These are phyloP conservation scores for Heptranchias perlo DNA, from an alignment of 2,113 vertebrate species.

Conservation along the genomic window DNA sequence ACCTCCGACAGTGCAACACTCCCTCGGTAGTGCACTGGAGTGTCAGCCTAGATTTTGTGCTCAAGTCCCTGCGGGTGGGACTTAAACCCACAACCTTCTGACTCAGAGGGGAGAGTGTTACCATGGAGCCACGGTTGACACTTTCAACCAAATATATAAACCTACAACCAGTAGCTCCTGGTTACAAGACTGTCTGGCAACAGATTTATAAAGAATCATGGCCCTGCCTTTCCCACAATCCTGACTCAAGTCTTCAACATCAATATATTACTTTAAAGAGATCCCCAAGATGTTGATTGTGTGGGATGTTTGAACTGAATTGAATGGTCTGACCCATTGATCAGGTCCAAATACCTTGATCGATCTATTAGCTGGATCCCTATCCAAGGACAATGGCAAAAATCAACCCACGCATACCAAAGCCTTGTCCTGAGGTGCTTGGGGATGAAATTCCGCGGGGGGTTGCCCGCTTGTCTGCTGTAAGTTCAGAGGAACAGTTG, in stretches of 20 bases:
- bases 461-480: background rate
- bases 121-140: too few relatives aligned
- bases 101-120: too few relatives aligned
- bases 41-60: too few relatives aligned
- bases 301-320: background rate
- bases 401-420: background rate
- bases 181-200: background rate
- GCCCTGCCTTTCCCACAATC: background rate
- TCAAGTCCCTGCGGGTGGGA: too few relatives aligned
- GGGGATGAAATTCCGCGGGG: background rate
- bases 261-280: background rate
- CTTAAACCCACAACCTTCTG: too few relatives aligned
- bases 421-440: background rate
- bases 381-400: background rate
- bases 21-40: too few relatives aligned
- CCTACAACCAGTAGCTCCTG: background rate
- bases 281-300: background rate
- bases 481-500: background rate
- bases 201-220: background rate
- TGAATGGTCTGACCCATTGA: background rate
- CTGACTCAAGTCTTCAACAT: background rate
- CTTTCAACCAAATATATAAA: background rate
- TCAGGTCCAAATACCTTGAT: background rate
- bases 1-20: too few relatives aligned
- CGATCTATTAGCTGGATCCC: background rate